Evolutionary conservation across 2,113 vertebrate species (phyloP).

Genomic region (Hyaena hyaena): DNA sequence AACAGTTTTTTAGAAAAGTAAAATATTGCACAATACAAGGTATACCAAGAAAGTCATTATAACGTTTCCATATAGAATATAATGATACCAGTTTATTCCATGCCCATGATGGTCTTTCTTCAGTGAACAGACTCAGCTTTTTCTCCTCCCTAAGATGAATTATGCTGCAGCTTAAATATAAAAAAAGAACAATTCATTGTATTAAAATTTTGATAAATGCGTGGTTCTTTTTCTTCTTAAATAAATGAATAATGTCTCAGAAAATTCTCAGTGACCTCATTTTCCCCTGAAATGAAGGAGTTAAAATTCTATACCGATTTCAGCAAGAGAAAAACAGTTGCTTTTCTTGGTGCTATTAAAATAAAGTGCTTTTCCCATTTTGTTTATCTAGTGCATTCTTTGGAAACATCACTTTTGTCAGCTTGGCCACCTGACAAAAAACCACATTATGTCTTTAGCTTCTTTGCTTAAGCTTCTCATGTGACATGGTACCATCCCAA

Average conservation of each 20-base stretch:
- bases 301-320: slow-evolving; percentile 1
- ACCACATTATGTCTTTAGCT: neutral
- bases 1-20: neutral
- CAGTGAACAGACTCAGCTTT: neutral
- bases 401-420: neutral
- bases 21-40: neutral
- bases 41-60: neutral
- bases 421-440: slow-evolving; percentile 3
- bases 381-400: neutral
- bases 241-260: neutral
- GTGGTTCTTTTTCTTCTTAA: neutral
- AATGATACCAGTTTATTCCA: neutral
- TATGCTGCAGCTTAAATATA: neutral
- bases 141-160: neutral
- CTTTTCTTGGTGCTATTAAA: neutral
- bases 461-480: neutral
- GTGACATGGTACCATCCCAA: neutral
- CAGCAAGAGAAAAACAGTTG: neutral
- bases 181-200: slow-evolving; percentile 8
- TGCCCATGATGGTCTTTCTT: neutral
- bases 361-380: neutral
- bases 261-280: slow-evolving; percentile 42
- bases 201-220: neutral
- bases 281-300: slow-evolving; percentile 38
- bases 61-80: neutral